Evolutionary conservation across 2,113 vertebrate genomes (phyloP), one percentile per base, ranked within the genome.

Genomic region (Stercorarius parasiticus): DNA sequence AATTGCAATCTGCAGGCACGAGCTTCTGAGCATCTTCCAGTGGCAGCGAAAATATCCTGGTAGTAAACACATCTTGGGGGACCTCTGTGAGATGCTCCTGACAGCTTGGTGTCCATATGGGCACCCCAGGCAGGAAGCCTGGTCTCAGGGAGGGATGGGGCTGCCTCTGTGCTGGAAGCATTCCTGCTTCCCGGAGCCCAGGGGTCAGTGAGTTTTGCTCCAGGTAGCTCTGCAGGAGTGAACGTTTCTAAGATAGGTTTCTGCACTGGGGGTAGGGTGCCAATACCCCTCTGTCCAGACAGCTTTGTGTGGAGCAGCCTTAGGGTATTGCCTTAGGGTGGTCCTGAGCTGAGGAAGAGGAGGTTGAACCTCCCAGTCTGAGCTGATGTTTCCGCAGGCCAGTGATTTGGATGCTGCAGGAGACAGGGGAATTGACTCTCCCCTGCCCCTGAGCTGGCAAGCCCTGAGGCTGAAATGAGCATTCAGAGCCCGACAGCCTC

Each of bases 131-230:
- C 47, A 71, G 70, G n/a, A 49, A 92, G 32, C 52, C n/a, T 77
- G 53, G 11, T 40, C 67, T 82, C 0, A 0, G 11, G 0, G 0
- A 66, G 76, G 30, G 22, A 43, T 0, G 2, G 58, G 36, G 27
- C 66, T 76, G 70, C 62, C 8, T 88, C 40, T 49, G 34, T 69
- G 58, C 71, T 86, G 56, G 47, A 71, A 52, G 52, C 43, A 16
- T 36, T 52, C 5, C 1, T 65, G 56, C 22, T 56, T 52, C 55
- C 36, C 13, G 4, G 53, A 84, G 32, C 36, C 47, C 53, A 32
- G 18, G 4, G 40, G 7, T 47, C 32, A 13, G 78, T 27, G 58
- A 53, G 30, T 78, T 77, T 82, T 16, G 20, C 11, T 76, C 47
- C 53, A 26, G 18, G 62, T 10, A 70, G 29, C 66, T 76, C 49